Evolutionary conservation across 2,888 invertebrate genomes (phyloP).

Genomic region (Hyposoter didymator): DNA sequence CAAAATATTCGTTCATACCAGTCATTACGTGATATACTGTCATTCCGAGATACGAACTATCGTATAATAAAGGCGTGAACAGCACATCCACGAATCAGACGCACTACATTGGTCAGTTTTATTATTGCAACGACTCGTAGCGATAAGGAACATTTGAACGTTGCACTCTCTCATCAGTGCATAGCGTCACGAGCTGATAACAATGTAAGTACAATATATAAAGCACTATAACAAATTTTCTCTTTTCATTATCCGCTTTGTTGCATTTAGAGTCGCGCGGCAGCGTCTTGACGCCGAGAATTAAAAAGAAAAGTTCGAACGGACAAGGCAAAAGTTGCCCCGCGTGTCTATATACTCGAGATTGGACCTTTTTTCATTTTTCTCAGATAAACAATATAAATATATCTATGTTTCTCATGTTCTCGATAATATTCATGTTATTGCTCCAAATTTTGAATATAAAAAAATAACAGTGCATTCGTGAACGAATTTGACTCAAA

Average conservation of each 20-base stretch:
- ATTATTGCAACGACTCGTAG: neutral
- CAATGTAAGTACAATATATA: conserved; percentile 5
- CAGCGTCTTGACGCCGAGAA: too few relatives aligned
- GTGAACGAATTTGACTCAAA: neutral
- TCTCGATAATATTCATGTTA: too few relatives aligned
- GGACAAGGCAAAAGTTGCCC: too few relatives aligned
- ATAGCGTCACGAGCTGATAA: conserved; percentile 14
- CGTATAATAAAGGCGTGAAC: conserved; percentile 23
- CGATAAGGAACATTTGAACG: conserved; percentile 39
- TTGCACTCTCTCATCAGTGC: conserved; percentile 34
- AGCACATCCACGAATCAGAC: conserved; percentile 12
- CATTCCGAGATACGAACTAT: conserved; percentile 4
- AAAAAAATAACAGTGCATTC: neutral
- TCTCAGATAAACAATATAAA: too few relatives aligned
- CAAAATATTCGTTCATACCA: neutral
- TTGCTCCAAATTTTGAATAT: neutral
- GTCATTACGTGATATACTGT: conserved; percentile 11
- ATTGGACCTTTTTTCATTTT: too few relatives aligned
- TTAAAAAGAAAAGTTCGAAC: too few relatives aligned
- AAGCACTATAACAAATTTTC: neutral
- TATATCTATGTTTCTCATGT: too few relatives aligned
- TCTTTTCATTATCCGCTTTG: neutral
- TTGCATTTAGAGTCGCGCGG: neutral
- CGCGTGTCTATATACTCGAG: neutral
- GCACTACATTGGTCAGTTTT: neutral